Conservation (phyloP, 2,113 vertebrate genomes). For the Nothoprocta perdicaria region DNA sequence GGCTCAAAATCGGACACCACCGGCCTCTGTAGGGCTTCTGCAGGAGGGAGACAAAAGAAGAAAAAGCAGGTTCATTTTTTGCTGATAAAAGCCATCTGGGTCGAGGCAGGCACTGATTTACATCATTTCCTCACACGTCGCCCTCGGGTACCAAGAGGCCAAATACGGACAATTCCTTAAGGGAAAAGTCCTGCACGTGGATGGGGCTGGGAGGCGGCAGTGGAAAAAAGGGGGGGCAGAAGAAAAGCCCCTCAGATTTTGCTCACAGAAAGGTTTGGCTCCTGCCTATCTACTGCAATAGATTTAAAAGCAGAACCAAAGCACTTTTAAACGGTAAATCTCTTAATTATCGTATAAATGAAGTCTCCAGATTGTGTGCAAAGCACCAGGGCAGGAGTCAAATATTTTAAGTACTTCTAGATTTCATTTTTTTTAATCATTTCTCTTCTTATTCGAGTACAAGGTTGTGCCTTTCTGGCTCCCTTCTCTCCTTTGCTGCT, state of each 20-base stretch:
- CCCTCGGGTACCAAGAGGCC: background rate
- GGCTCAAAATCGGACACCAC: conserved; percentile 89
- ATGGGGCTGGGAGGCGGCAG: too few relatives aligned
- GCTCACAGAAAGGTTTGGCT: conserved; percentile 22
- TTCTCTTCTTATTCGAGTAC: background rate
- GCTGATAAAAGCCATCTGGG: conserved; percentile 31
- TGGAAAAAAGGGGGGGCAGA: background rate
- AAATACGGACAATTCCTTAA: background rate
- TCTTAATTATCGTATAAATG: conserved; percentile 50
- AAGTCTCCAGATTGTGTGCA: background rate
- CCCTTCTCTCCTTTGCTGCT: background rate
- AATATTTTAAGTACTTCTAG: background rate
- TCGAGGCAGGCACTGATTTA: background rate
- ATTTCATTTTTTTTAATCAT: background rate
- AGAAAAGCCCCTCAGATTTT: background rate
- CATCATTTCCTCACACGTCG: conserved; percentile 10
- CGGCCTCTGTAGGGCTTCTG: conserved; percentile 96
- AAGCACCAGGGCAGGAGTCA: background rate
- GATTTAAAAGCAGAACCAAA: conserved; percentile 37
- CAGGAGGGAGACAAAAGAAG: background rate
- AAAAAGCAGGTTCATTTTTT: conserved; percentile 15
- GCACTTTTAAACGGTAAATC: conserved; percentile 59
- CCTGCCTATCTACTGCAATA: conserved; percentile 9
- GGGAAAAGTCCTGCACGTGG: conserved; percentile 10
- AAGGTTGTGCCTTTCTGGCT: background rate